These are phyloP conservation scores for Suricata suricatta DNA, from an alignment of 2,113 vertebrate species.

Conservation along the genomic window DNA sequence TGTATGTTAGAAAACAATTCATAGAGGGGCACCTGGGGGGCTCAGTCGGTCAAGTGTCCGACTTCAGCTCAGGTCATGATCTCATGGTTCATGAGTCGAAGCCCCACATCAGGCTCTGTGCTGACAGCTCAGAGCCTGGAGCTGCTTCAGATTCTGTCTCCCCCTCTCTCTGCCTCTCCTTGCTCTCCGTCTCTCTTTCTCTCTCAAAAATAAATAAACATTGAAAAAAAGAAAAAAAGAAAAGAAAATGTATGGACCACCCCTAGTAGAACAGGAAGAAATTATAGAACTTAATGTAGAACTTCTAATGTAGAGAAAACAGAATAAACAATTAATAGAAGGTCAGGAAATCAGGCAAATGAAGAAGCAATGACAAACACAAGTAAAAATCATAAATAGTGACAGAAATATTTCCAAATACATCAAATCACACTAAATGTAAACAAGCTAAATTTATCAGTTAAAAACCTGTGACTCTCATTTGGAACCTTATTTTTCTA, in stretches of 20 bases:
- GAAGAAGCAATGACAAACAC: background rate
- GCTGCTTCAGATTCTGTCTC: no score
- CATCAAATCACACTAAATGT: slow-evolving; percentile 1
- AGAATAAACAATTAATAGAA: background rate
- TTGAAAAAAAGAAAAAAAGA: background rate
- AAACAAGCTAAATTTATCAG: background rate
- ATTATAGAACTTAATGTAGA: background rate
- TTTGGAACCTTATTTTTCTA: no score
- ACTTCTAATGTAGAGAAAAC: background rate
- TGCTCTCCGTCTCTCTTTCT: no score
- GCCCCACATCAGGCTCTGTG: no score
- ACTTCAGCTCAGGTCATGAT: no score
- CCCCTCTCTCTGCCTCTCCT: no score
- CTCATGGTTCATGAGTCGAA: no score
- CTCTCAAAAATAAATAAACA: no score
- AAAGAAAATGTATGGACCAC: background rate
- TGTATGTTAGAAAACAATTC: background rate
- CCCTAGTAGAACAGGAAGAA: background rate
- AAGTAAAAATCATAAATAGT: background rate
- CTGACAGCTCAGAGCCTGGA: no score
- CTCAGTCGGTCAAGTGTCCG: no score
- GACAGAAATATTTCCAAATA: background rate
- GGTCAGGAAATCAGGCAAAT: background rate
- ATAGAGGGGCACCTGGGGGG: background rate
- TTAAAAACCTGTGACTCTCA: background rate